These are phyloP conservation scores for Oreonectes daqikongensis DNA, from an alignment of 2,797 vertebrate species.

Conservation along the genomic window DNA sequence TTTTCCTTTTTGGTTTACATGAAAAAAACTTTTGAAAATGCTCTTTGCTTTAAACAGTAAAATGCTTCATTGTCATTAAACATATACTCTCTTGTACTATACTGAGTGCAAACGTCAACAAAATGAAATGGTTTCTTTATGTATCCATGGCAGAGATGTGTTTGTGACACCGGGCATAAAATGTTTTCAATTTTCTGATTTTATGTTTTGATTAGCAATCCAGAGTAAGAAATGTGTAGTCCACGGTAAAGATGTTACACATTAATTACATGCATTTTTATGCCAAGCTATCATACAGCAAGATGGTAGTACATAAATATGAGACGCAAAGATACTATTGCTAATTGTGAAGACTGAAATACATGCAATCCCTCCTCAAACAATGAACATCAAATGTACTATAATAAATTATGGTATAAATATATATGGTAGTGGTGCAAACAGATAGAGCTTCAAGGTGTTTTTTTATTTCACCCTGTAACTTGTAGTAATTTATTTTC, in stretches of 20 bases:
- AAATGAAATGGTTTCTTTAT: background rate
- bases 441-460: too few relatives aligned
- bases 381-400: background rate
- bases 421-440: background rate
- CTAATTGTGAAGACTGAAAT: background rate
- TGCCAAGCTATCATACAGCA: slow-evolving; percentile 4
- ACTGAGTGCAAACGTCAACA: background rate
- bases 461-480: too few relatives aligned
- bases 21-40: background rate
- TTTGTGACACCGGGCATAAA: background rate
- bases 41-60: slow-evolving; percentile 13
- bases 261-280: background rate
- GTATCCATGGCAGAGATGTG: too few relatives aligned
- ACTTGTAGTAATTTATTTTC: too few relatives aligned
- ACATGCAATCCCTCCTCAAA: background rate
- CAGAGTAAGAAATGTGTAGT: background rate
- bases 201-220: background rate
- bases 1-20: slow-evolving; percentile 30
- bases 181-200: background rate
- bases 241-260: background rate
- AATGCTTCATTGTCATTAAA: slow-evolving; percentile 12
- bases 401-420: slow-evolving; percentile 34
- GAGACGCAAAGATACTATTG: background rate
- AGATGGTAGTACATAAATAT: background rate
- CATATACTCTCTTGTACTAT: background rate